Percentiles rank a stretch among this genome's conserved stretches.
These are phyloP conservation scores for Tethya wilhelma DNA, from an alignment of 37 sponge, comb jelly and placozoan genomes.

Conservation along the genomic window DNA sequence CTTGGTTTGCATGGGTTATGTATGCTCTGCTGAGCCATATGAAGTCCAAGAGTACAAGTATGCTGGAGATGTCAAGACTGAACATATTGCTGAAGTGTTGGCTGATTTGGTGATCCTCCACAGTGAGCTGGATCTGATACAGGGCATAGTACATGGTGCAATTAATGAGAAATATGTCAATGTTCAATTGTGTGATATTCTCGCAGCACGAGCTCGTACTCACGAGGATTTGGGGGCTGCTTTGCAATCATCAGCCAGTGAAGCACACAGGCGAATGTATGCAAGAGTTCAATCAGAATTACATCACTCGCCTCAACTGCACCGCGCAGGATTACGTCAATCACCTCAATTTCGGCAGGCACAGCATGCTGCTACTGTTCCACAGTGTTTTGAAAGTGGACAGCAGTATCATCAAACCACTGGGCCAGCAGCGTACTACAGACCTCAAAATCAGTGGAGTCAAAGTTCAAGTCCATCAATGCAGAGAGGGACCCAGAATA, in stretches of 20 bases:
- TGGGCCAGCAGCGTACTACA: too few species aligned
- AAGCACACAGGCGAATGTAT: too few species aligned
- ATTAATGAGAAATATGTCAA: not conserved
- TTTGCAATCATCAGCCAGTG: not conserved
- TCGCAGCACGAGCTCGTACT: not conserved
- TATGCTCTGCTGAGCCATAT: not conserved
- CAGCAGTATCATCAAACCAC: too few species aligned
- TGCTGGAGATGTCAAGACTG: conserved; percentile 6
- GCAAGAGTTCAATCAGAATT: too few species aligned
- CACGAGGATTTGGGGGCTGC: not conserved
- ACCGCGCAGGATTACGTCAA: too few species aligned
- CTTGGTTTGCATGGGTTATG: conserved; percentile 42
- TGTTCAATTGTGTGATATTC: not conserved
- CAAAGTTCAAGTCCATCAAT: too few species aligned
- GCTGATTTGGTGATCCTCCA: conserved; percentile 51
- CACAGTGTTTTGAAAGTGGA: too few species aligned
- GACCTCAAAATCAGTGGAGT: too few species aligned
- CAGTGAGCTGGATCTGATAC: conserved; percentile 23
- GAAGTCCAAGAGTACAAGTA: conserved; percentile 29
- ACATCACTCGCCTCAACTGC: too few species aligned
- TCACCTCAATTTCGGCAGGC: too few species aligned
- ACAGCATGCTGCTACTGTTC: too few species aligned
- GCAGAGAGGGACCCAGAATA: too few species aligned
- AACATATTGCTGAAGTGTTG: conserved; percentile 2
- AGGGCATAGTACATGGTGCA: not conserved